Percentiles rank a stretch among this genome's conserved stretches.
These are phyloP conservation scores for Myotis lucifugus DNA, from an alignment of 2,113 vertebrate species.

Conservation along the genomic window DNA sequence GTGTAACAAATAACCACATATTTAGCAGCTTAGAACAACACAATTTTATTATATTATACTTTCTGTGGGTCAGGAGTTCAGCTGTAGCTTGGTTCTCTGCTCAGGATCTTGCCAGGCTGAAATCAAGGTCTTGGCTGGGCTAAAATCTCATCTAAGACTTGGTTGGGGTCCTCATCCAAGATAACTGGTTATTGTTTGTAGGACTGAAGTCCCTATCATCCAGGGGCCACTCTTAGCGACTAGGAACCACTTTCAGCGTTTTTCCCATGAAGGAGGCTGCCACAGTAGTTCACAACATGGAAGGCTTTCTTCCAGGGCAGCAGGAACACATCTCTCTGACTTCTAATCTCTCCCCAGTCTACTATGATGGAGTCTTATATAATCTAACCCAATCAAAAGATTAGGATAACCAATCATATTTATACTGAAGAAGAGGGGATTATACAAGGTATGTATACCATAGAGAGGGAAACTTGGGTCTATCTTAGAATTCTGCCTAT, in stretches of 20 bases:
- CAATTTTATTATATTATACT: neutral
- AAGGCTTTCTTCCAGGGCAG: neutral
- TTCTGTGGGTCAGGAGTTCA: neutral
- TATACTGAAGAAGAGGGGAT: neutral
- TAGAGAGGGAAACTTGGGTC: neutral
- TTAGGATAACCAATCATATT: neutral
- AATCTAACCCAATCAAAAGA: neutral
- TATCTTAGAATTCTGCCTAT: neutral
- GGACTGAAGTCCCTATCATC: neutral
- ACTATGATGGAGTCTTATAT: neutral
- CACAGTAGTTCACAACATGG: neutral
- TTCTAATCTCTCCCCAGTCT: neutral
- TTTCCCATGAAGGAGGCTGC: neutral
- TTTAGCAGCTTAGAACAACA: neutral
- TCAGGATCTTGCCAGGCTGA: neutral
- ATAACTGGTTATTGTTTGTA: neutral
- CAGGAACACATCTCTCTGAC: neutral
- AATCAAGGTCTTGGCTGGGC: neutral
- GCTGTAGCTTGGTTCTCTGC: neutral
- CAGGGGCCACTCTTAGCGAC: neutral
- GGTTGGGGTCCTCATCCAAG: neutral
- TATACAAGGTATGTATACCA: neutral
- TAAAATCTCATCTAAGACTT: neutral
- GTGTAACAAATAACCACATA: neutral
- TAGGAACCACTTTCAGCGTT: neutral